These are phyloP conservation scores for Anorthoa munda DNA, from an alignment of 2,888 invertebrate genomes.

Conservation along the genomic window DNA sequence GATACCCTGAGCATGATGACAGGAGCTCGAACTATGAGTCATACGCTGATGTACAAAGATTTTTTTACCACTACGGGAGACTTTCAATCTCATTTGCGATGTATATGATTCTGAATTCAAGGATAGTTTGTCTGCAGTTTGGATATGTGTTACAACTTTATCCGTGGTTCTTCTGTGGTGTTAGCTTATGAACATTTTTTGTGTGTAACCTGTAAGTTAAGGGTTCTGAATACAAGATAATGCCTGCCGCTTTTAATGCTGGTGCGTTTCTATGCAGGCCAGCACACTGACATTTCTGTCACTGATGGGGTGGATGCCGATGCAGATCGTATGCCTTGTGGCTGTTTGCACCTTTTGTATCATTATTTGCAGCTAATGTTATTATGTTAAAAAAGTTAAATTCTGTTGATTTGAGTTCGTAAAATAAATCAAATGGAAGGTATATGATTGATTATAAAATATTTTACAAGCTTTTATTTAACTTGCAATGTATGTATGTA, in stretches of 20 bases:
- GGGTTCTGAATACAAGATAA: no score
- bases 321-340: not conserved
- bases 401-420: not conserved
- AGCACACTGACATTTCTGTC: not conserved
- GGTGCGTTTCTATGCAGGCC: not conserved
- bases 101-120: conserved; percentile 2
- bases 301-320: not conserved
- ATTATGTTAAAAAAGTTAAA: not conserved
- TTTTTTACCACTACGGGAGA: conserved; percentile 27
- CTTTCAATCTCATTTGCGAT: conserved; percentile 10
- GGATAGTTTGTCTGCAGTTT: not conserved
- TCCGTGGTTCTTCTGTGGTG: not conserved
- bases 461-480: no score
- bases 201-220: not conserved
- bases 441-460: not conserved
- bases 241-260: not conserved
- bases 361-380: not conserved
- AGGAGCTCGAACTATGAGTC: not conserved
- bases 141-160: not conserved
- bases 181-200: not conserved
- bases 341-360: not conserved
- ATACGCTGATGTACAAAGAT: not conserved
- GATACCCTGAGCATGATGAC: conserved; percentile 61
- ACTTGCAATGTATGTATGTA: no score
- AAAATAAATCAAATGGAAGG: not conserved